Base-by-base conservation (phyloP, 2,888 invertebrate species). In the Mycalesis mineus region DNA sequence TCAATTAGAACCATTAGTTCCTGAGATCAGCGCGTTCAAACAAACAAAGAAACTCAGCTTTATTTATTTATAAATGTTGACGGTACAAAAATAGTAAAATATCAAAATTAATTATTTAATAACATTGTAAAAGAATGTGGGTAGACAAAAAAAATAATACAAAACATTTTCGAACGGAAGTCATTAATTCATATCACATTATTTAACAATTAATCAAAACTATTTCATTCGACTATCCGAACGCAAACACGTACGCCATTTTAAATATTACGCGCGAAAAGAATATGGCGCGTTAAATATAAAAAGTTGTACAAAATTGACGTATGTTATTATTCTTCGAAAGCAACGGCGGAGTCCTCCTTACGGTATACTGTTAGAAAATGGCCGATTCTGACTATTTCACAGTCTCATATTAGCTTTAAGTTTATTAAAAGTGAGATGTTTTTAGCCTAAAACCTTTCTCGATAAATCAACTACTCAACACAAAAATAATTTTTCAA, bases 351-450 rank as follows among this genome's bases (percentile, higher is more conserved):
- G 40, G 31, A 68, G 67, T 69, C 15, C 72, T 72, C 71, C 60
- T 77, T 75, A 71, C 64, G 64, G 55, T 50, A 22, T 69, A 77
- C 88, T 82, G 88, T 88, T 88, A 88, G 79, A 77, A 81, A 82
- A 77, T 79, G 79, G 68, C 57, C 56, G 61, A 53, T 65, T 61
- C 66, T 65, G 67, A 64, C 76, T 83, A 87, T 87, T 87, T 87
- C 87, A 86, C 86, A 84, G 84, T 70, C 67, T 61, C 67, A 74
- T 78, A 77, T 80, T 78, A 77, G 77, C 71, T 71, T 68, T 75
- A 60, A 53, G n/a, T n/a, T n/a, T n/a, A n/a, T n/a, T n/a, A n/a
- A n/a, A n/a, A n/a, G n/a, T n/a, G n/a, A n/a, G n/a, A n/a, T n/a
- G n/a, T n/a, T n/a, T n/a, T n/a, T n/a, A n/a, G n/a, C n/a, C n/a